Conservation (phyloP, 2,888 invertebrate species). For the Metopia argyrocephala region DNA sequence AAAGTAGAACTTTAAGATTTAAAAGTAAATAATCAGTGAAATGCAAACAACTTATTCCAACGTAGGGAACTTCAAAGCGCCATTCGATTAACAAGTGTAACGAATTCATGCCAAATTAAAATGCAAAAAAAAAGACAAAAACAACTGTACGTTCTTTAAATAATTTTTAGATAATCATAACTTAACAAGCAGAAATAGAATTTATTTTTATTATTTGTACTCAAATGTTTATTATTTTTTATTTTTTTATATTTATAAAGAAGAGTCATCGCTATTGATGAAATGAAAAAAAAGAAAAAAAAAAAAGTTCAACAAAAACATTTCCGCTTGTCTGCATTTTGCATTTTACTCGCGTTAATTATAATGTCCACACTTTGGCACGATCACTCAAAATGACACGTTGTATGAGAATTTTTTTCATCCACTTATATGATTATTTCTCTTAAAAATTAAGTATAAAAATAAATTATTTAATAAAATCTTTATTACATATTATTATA, state of each 20-base stretch:
- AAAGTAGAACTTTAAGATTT: constrained; percentile 1
- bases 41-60: neutral
- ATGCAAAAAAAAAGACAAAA: neutral
- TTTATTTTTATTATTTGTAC: neutral
- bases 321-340: constrained; percentile 65
- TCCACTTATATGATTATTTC: neutral
- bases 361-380: constrained; percentile 72
- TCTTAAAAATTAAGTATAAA: too few species aligned
- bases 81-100: constrained; percentile 62
- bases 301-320: constrained; percentile 47
- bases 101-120: constrained; percentile 44
- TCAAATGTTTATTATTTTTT: constrained; percentile 19
- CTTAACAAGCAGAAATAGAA: neutral
- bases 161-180: constrained; percentile 36
- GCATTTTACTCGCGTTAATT: constrained; percentile 70
- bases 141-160: constrained; percentile 22
- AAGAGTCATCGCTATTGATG: neutral
- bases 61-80: constrained; percentile 49
- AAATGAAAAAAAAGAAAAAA: neutral
- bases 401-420: constrained; percentile 28
- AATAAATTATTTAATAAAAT: neutral
- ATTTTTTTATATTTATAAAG: constrained; percentile 8
- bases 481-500: neutral
- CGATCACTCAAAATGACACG: constrained; percentile 72
- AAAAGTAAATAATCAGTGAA: neutral